phyloP scores from a whole-genome alignment of 2,797 vertebrate genomes.

The Protonibea diacanthus region DNA sequence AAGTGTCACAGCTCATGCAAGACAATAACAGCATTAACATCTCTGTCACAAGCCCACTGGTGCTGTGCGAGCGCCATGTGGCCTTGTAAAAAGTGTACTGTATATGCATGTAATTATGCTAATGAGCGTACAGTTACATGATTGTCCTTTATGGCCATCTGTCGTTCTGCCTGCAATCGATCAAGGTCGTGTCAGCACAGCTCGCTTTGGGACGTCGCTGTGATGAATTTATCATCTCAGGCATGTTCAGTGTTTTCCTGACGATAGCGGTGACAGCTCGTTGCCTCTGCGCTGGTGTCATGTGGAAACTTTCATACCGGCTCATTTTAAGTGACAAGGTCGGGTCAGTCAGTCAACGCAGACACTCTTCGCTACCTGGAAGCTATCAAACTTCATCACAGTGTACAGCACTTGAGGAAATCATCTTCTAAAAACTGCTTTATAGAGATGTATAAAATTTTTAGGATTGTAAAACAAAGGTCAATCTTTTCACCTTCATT shows the following conservation, averaged over 20 bases:
- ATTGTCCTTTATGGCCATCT: conserved; percentile 86
- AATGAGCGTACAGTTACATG: conserved; percentile 80
- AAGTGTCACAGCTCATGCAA: conserved; percentile 34
- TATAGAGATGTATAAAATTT: not conserved
- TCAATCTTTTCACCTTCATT: conserved; percentile 16
- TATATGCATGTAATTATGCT: conserved; percentile 80
- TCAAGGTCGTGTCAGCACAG: conserved; percentile 79
- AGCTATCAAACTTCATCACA: conserved; percentile 31
- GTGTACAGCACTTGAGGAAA: not conserved
- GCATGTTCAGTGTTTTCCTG: conserved; percentile 64
- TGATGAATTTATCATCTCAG: conserved; percentile 80
- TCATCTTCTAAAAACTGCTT: not conserved
- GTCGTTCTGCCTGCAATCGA: conserved; percentile 77
- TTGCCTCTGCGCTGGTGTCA: conserved; percentile 43
- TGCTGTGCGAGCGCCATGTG: conserved; percentile 45
- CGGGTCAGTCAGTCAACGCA: conserved; percentile 45
- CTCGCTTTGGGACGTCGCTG: conserved; percentile 62
- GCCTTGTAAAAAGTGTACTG: conserved; percentile 56
- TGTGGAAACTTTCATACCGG: conserved; percentile 56
- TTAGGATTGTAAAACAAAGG: not conserved
- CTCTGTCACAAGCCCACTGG: conserved; percentile 40
- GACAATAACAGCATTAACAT: conserved; percentile 47
- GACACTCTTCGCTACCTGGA: conserved; percentile 45
- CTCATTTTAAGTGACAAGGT: conserved; percentile 64
- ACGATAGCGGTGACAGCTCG: conserved; percentile 56